phyloP scores from a whole-genome alignment of 1,140 invertebrate genomes.

The Achroia grisella region DNA sequence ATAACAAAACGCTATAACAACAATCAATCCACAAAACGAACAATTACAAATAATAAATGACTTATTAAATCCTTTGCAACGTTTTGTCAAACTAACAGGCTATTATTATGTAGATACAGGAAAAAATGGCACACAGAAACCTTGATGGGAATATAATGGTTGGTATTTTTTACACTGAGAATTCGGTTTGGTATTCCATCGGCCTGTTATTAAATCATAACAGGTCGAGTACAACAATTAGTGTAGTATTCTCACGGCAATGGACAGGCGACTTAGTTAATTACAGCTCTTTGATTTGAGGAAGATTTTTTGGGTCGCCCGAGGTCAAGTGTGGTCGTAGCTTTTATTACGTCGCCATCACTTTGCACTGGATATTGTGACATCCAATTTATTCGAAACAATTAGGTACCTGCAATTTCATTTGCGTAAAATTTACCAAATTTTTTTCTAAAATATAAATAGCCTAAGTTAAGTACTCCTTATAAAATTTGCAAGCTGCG shows the following conservation, averaged over 20 bases:
- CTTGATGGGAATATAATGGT: slow-evolving; percentile 34
- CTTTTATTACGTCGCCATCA: not conserved
- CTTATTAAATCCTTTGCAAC: slow-evolving; percentile 36
- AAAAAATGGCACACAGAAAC: slow-evolving; percentile 26
- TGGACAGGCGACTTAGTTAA: slow-evolving; percentile 21
- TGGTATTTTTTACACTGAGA: slow-evolving; percentile 33
- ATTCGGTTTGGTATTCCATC: slow-evolving; percentile 36
- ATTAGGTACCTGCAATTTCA: no score
- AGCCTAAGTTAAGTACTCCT: no score
- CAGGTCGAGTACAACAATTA: slow-evolving; percentile 33
- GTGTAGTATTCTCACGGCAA: slow-evolving; percentile 31
- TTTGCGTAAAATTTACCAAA: no score
- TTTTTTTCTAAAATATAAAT: no score
- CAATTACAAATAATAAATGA: slow-evolving; percentile 33
- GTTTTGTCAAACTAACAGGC: slow-evolving; percentile 42
- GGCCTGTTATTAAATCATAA: slow-evolving; percentile 52
- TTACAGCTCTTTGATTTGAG: slow-evolving; percentile 17
- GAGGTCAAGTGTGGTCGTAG: slow-evolving; percentile 18
- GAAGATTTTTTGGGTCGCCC: slow-evolving; percentile 13
- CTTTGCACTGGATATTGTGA: no score
- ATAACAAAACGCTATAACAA: not conserved
- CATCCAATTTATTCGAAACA: no score
- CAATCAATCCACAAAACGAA: slow-evolving; percentile 7
- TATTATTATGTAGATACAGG: slow-evolving; percentile 33
- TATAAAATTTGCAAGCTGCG: no score